These are phyloP conservation scores for Rhynchonycteris naso DNA, from an alignment of 2,797 vertebrate genomes.

Conservation along the genomic window DNA sequence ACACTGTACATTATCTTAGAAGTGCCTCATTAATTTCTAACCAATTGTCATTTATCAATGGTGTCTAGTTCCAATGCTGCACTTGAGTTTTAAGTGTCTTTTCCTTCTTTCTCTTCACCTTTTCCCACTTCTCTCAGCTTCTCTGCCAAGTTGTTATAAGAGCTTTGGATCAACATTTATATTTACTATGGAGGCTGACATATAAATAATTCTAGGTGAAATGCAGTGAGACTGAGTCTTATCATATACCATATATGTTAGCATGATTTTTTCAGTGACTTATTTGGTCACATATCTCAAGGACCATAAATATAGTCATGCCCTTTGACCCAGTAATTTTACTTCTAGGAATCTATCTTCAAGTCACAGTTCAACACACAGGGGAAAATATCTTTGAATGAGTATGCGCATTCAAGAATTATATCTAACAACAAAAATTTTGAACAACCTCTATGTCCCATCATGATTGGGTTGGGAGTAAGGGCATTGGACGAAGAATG, in stretches of 20 bases:
- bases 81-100: neutral
- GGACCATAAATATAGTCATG: neutral
- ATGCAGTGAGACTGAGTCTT: neutral
- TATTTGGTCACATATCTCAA: neutral
- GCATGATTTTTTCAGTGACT: neutral
- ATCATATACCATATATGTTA: neutral
- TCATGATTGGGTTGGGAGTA: neutral
- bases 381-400: neutral
- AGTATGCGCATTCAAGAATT: neutral
- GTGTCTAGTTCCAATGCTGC: neutral
- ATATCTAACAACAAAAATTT: neutral
- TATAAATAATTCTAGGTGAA: slow-evolving; percentile 50
- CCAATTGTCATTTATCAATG: neutral
- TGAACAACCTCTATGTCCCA: neutral
- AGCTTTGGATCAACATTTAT: slow-evolving; percentile 2
- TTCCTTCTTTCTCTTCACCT: slow-evolving; percentile 23
- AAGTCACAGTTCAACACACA: neutral
- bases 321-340: slow-evolving; percentile 38
- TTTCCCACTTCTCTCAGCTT: neutral
- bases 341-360: slow-evolving; percentile 59
- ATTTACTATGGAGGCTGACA: neutral
- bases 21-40: slow-evolving; percentile 26
- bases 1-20: neutral
- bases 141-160: neutral
- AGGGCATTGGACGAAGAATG: neutral